Evolutionary conservation across 2,113 vertebrate species (phyloP), one percentile per base, ranked within the genome.

Genomic region (Corvus moneduloides): DNA sequence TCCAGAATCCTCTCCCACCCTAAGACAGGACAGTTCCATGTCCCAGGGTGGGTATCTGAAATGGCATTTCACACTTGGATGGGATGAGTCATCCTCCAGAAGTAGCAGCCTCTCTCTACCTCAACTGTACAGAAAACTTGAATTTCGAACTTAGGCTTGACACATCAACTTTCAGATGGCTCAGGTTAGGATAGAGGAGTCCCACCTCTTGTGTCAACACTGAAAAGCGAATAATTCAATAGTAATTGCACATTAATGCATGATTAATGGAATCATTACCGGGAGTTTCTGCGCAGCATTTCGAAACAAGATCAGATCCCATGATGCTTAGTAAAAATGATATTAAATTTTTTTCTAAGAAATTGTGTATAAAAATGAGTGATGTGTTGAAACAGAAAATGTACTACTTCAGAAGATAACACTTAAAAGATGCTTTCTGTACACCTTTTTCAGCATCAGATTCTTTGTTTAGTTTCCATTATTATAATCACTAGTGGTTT

Each of bases 391-490:
- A 77, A 85, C n/a, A 93, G 78, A 80, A 91, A 93, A 71, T 56
- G 27, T 88, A 37, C 27, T 49, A 23, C 43, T 91, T 59, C 64
- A 64, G 49, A 92, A 95, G 73, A 77, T 64, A 94, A 89, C 72
- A 55, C 39, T 82, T 78, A 78, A 84, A 89, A 87, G 58, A 91
- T 78, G 52, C 37, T 85, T 87, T 85, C 63, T 55, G n/a, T 55
- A 73, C 46, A 55, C 27, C 26, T 84, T 61, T 73, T 90, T 63
- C 74, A 93, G 75, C 72, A 85, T 32, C 16, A 21, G 43, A 69
- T 59, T 83, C 67, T 77, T 90, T 95, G 87, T 79, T 91, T 93
- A 77, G 55, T 83, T 95, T 74, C 85, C 51, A 74, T 93, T 90
- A 88, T 85, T 93, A 51, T 80, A 94, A 93, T 88, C 82, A 74